Conservation (phyloP, 2,113 vertebrate species). For the Glaucidium brasilianum region DNA sequence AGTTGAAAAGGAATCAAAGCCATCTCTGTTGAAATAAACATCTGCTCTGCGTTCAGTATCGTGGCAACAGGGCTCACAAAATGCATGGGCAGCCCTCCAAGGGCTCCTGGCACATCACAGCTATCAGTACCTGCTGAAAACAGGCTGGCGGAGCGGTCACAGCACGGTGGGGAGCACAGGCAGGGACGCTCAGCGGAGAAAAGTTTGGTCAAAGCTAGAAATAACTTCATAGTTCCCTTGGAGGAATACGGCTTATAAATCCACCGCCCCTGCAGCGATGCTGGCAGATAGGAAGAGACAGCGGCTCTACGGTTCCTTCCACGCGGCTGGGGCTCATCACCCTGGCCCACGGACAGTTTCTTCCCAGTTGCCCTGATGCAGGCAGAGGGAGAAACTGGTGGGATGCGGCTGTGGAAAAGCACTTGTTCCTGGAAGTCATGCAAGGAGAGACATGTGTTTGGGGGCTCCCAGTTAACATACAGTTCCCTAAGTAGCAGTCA, state of each 20-base stretch:
- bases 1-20: slow-evolving; percentile 50
- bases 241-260: background rate
- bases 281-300: background rate
- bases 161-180: background rate
- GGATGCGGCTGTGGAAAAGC: background rate
- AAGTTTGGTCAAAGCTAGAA: background rate
- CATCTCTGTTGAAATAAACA: slow-evolving; percentile 62
- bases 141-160: background rate
- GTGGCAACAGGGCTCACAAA: slow-evolving; percentile 44
- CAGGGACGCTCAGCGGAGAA: background rate
- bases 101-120: slow-evolving; percentile 43
- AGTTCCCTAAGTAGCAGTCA: background rate
- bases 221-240: background rate
- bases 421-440: background rate
- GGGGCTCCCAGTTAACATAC: background rate
- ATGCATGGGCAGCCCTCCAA: slow-evolving; percentile 23
- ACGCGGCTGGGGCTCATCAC: background rate
- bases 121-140: slow-evolving; percentile 55
- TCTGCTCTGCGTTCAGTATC: slow-evolving; percentile 48
- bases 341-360: background rate
- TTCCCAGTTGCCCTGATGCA: background rate
- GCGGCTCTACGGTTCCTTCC: fast-evolving
- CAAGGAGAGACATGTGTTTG: background rate
- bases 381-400: background rate
- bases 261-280: background rate